Conservation (phyloP, 2,797 vertebrate species). For the Melanotaenia pygmaea region DNA sequence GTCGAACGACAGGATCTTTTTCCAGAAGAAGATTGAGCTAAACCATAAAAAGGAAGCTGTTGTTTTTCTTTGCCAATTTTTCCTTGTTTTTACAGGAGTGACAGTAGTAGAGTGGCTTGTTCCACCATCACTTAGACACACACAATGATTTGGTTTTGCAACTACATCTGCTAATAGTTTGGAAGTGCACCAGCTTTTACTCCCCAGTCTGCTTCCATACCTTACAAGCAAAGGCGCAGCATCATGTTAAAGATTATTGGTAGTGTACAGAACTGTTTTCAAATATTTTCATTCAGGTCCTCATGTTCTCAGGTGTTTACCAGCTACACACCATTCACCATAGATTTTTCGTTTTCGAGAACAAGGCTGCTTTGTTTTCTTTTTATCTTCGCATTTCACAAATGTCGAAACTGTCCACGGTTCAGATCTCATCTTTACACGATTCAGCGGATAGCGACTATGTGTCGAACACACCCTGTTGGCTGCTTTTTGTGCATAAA, state of each 20-base stretch:
- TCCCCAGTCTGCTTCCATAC: too few relatives aligned
- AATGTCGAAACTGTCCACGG: background rate
- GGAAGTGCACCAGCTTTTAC: background rate
- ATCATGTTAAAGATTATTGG: background rate
- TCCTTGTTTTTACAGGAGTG: background rate
- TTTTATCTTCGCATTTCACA: background rate
- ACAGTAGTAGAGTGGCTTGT: background rate
- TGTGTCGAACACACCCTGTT: conserved; percentile 1
- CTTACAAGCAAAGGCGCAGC: too few relatives aligned
- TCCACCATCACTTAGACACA: background rate
- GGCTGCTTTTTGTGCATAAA: background rate
- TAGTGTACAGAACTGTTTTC: background rate
- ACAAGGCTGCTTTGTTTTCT: conserved; percentile 1
- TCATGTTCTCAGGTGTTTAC: background rate
- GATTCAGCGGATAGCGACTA: conserved; percentile 13
- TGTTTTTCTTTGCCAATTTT: background rate
- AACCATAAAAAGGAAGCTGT: background rate
- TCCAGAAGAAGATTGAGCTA: background rate
- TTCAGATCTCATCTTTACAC: conserved; percentile 16
- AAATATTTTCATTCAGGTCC: background rate
- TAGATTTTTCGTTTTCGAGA: background rate
- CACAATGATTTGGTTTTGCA: background rate
- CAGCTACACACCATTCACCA: background rate
- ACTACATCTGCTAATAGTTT: background rate
- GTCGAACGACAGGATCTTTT: too few relatives aligned